Conservation (phyloP, 2,113 vertebrate genomes). For the Cyprinodon tularosa region DNA sequence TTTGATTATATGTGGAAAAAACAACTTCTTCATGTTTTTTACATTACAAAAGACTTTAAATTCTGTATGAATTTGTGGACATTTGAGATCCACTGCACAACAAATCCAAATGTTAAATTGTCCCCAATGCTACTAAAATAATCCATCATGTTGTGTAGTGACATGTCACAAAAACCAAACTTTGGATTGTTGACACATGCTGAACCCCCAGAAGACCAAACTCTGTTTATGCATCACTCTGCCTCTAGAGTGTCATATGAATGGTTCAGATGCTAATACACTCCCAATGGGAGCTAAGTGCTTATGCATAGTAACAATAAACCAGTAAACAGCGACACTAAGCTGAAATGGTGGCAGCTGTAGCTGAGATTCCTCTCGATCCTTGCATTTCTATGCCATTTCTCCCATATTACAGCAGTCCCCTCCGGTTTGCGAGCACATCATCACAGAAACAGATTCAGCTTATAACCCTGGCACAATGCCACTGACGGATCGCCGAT, state of each 20-base stretch:
- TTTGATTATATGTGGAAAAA: neutral
- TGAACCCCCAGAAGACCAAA: conserved; percentile 36
- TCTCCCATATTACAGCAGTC: conserved; percentile 76
- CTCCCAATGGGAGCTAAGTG: conserved; percentile 43
- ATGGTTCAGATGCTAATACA: conserved; percentile 42
- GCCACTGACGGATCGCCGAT: conserved; percentile 51
- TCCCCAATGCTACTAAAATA: neutral
- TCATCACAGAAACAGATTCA: conserved; percentile 43
- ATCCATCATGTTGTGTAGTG: conserved; percentile 10
- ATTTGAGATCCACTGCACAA: neutral
- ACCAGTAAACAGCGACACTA: conserved; percentile 22
- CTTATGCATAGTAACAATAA: conserved; percentile 38
- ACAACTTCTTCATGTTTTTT: too few relatives aligned
- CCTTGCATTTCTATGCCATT: conserved; percentile 69
- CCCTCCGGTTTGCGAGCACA: conserved; percentile 42
- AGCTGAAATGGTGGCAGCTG: conserved; percentile 14
- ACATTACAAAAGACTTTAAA: neutral
- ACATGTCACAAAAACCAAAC: conserved; percentile 26
- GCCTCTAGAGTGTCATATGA: conserved; percentile 44
- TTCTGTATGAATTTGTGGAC: neutral
- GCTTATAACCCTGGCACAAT: conserved; percentile 47
- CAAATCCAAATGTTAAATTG: neutral
- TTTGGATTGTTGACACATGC: conserved; percentile 31
- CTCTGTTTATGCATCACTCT: conserved; percentile 44
- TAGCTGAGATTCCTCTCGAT: conserved; percentile 40